A percentile compares a stretch with the other conserved stretches of the same genome.
phyloP scores from a whole-genome alignment of 2,113 vertebrate species.

The Bufo gargarizans region DNA sequence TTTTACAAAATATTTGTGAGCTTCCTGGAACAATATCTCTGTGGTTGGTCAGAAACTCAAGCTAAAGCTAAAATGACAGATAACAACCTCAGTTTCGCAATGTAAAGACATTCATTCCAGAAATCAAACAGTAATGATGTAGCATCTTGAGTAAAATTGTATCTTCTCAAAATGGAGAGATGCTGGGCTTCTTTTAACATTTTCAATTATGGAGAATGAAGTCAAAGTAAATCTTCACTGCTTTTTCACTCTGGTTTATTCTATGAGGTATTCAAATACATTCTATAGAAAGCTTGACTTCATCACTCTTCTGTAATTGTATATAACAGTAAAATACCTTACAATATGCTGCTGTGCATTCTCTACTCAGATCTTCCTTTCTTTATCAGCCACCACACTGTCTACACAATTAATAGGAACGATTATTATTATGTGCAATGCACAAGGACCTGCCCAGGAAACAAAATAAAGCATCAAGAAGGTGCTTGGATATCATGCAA shows the following conservation, averaged over 20 bases:
- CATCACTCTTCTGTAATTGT: background rate
- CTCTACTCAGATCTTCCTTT: no score
- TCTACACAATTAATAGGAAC: no score
- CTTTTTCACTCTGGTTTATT: background rate
- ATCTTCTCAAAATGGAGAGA: background rate
- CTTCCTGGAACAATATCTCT: conserved; percentile 33
- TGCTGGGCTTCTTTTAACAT: background rate
- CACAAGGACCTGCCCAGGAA: no score
- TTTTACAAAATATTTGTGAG: conserved; percentile 51
- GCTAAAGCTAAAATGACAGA: conserved; percentile 1
- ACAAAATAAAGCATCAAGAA: no score
- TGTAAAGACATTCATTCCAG: conserved; percentile 6
- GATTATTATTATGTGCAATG: no score
- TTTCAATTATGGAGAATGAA: background rate
- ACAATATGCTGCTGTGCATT: background rate
- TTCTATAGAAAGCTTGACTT: background rate
- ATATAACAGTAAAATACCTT: background rate
- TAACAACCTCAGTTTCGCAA: conserved; percentile 20
- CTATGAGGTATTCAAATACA: background rate
- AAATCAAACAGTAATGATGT: background rate
- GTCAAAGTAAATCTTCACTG: background rate
- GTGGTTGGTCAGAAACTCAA: conserved; percentile 21
- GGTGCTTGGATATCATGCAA: no score
- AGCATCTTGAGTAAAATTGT: background rate
- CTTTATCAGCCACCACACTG: background rate